Conservation (phyloP, 1,140 invertebrate species). For the Trachymyrmex cornetzi region DNA sequence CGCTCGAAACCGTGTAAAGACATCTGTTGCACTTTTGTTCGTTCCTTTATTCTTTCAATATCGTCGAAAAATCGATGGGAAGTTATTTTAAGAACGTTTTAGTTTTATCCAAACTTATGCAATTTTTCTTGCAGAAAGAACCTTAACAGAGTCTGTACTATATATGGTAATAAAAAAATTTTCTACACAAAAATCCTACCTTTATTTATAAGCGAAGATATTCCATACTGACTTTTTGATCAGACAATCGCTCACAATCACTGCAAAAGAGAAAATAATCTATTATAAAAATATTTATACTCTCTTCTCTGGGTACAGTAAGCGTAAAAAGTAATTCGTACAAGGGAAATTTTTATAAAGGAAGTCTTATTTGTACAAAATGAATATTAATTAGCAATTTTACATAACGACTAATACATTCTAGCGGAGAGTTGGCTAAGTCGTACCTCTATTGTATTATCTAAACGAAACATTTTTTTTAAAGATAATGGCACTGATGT, state of each 20-base stretch:
- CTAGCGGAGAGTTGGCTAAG: too few species aligned
- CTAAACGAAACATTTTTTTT: too few species aligned
- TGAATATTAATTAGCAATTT: too few species aligned
- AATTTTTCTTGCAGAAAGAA: neutral
- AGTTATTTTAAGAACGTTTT: neutral
- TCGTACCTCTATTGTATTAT: too few species aligned
- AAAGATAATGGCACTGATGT: too few species aligned
- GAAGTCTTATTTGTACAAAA: too few species aligned
- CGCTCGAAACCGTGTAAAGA: neutral
- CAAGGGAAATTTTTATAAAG: too few species aligned
- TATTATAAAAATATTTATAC: neutral
- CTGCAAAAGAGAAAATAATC: neutral
- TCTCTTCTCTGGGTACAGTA: too few species aligned
- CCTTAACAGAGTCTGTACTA: neutral
- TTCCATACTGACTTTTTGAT: neutral
- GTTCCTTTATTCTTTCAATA: neutral
- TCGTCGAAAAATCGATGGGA: neutral
- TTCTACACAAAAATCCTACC: neutral
- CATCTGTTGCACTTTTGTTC: neutral
- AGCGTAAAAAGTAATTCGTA: too few species aligned
- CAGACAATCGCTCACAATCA: neutral
- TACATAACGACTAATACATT: too few species aligned
- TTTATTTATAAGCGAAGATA: neutral
- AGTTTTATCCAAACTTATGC: neutral
- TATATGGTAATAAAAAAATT: neutral